Evolutionary conservation across 2,797 vertebrate genomes (phyloP).

Genomic region (Poecilia picta): DNA sequence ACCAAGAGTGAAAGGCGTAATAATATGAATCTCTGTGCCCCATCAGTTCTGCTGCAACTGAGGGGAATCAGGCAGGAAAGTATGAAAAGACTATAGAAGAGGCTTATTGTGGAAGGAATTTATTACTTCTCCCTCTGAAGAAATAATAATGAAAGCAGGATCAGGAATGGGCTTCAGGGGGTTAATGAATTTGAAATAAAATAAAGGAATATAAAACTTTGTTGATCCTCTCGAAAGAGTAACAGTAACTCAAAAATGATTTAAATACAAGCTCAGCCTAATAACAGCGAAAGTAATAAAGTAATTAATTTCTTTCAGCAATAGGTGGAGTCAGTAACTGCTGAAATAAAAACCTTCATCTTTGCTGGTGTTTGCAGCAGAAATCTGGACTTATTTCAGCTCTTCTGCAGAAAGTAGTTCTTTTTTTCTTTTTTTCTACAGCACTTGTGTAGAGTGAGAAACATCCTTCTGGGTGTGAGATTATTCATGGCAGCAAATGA

Average conservation of each 20-base stretch:
- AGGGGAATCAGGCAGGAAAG: conserved; percentile 21
- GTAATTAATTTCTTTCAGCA: conserved; percentile 14
- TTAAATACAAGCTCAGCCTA: conserved; percentile 9
- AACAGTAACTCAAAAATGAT: neutral
- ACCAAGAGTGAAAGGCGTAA: conserved; percentile 41
- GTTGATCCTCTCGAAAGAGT: conserved; percentile 7
- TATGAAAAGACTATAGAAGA: conserved; percentile 5
- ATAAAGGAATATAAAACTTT: conserved; percentile 17
- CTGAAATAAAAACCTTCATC: neutral
- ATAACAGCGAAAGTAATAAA: conserved; percentile 6
- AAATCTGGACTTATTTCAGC: conserved; percentile 16
- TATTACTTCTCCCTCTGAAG: conserved; percentile 13
- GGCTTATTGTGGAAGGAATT: conserved; percentile 3
- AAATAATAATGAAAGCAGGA: conserved; percentile 16
- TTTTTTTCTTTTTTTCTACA: neutral
- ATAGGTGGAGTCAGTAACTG: neutral
- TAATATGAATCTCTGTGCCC: conserved; percentile 39
- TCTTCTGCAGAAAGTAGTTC: neutral
- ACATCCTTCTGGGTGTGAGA: conserved; percentile 21
- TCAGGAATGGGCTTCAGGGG: conserved; percentile 14
- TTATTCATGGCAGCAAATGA: conserved; percentile 47
- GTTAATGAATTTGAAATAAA: conserved; percentile 33
- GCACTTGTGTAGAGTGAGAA: conserved; percentile 17
- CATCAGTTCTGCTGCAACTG: conserved; percentile 27
- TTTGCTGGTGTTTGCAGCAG: conserved; percentile 15